Conservation (phyloP, 2,113 vertebrate species). For the Castor canadensis region DNA sequence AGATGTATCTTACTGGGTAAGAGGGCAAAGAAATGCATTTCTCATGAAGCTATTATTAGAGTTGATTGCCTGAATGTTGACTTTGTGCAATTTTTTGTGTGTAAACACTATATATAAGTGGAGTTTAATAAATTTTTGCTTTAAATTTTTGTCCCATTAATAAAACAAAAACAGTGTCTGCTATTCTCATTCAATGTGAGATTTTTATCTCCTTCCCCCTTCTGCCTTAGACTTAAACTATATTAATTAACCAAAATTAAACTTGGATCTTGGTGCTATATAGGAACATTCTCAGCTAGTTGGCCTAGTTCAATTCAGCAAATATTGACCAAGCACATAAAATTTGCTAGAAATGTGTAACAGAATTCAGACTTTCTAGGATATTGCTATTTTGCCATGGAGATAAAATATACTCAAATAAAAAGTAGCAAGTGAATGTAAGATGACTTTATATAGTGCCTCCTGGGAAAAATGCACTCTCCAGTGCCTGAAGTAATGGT, state of each 20-base stretch:
- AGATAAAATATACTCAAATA: neutral
- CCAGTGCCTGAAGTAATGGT: neutral
- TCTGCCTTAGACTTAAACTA: neutral
- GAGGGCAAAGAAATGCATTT: constrained; percentile 50
- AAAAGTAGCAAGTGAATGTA: neutral
- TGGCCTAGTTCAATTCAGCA: neutral
- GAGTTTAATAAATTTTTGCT: constrained; percentile 85
- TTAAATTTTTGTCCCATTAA: constrained; percentile 58
- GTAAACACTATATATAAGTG: constrained; percentile 77
- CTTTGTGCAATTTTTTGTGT: constrained; percentile 65
- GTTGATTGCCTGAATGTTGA: constrained; percentile 54
- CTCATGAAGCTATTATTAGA: constrained; percentile 53
- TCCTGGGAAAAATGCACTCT: neutral
- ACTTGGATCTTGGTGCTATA: neutral
- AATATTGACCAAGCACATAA: neutral
- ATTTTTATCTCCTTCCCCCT: neutral
- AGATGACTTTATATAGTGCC: neutral
- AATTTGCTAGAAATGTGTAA: neutral
- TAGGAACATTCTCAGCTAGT: neutral
- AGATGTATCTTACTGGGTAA: constrained; percentile 13
- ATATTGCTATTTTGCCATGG: neutral
- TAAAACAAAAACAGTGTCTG: no score
- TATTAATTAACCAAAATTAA: neutral
- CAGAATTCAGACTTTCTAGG: neutral
- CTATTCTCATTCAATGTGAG: neutral